Base-by-base conservation (phyloP, 2,113 vertebrate species). In the Spheniscus mendiculus region DNA sequence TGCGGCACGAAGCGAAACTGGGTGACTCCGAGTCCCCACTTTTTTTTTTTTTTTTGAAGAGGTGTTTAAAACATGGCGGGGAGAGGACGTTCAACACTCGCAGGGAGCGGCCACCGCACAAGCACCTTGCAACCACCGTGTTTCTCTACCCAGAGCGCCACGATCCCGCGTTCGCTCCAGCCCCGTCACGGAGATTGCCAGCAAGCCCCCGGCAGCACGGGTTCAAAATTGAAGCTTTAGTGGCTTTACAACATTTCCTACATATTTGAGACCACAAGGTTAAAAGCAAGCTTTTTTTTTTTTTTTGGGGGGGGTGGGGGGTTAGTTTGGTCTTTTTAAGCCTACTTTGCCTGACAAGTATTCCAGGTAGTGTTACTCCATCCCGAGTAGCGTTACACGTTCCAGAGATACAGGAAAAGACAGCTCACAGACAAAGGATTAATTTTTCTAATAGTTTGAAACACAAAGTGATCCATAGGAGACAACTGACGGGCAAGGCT, bases 141-240 rank as follows among this genome's bases (percentile, higher is more conserved):
- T 6, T 45, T 27, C 58, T 27, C 74, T 8, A 17, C 23, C 32
- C 55, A 11, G 17, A 49, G 40, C 30, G 1, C 44, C 56, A 5
- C 0, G 2, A 40, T 20, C 72, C 52, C 9, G 1, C 3, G 0
- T 10, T 45, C 5, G 9, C 27, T 21, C 67, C 20, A 1, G 17
- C 59, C 44, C 47, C 5, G 5, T 11, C 47, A 11, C 6, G 2
- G 32, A 32, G 22, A 45, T 30, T 2, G 4, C 38, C 74, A 38
- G 10, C 0, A 3, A 87, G 18, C 30, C 30, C 38, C 34, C 11
- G 4, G 45, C 53, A 40, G 42, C 29, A 1, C 0, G 0, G 20
- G 21, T 21, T 73, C 65, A 67, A 17, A 87, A 77, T 1, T 6
- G 44, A 50, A 88, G 29, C 40, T 76, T 72, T 58, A 15, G 84